A percentile compares a stretch with the other conserved stretches of the same genome.
phyloP scores from a whole-genome alignment of 2,797 vertebrate species.

The Tenualosa thibaudeaui region DNA sequence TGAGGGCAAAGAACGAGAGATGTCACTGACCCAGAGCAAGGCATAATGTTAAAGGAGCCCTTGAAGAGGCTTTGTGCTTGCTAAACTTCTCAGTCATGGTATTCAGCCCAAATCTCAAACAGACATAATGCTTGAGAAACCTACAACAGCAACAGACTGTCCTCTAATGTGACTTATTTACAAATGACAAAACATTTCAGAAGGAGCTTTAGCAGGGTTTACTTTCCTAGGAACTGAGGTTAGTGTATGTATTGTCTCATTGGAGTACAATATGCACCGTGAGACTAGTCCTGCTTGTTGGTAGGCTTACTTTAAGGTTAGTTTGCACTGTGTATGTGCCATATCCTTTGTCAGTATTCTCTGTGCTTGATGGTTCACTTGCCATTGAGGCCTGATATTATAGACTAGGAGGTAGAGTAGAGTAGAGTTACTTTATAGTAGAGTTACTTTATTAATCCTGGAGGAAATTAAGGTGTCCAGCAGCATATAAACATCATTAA shows the following conservation, averaged over 20 bases:
- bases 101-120: background rate
- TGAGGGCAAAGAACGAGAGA: constrained; percentile 31
- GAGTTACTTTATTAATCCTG: too few relatives aligned
- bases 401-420: background rate
- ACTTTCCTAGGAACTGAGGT: background rate
- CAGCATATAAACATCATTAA: too few relatives aligned
- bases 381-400: background rate
- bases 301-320: background rate
- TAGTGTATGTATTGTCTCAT: background rate
- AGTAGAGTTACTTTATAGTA: too few relatives aligned
- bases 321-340: background rate
- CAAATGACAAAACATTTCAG: background rate
- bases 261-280: background rate
- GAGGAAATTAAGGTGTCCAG: too few relatives aligned
- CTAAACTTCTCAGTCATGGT: background rate
- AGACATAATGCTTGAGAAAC: background rate
- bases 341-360: background rate
- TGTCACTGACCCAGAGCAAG: constrained; percentile 47
- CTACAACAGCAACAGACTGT: background rate
- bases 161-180: background rate
- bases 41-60: constrained; percentile 35
- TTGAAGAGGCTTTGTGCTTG: background rate
- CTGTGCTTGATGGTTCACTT: background rate
- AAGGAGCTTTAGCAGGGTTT: background rate
- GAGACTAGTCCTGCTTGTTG: background rate